Evolutionary conservation across 2,797 vertebrate genomes (phyloP).

Genomic region (Nothura maculosa): DNA sequence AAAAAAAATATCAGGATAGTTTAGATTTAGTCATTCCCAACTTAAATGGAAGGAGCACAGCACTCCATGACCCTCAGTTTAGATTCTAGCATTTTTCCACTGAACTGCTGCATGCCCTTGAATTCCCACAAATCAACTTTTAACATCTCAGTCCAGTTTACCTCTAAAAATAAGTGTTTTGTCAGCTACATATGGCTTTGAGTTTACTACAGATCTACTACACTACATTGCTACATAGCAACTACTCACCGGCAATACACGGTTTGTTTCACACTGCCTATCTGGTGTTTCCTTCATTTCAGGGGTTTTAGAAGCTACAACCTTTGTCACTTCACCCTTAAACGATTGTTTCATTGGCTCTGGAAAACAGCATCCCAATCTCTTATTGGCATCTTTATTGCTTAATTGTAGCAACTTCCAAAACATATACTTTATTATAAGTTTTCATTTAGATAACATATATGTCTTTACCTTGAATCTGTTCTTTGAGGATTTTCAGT

Average conservation of each 20-base stretch:
- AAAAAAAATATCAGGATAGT: background rate
- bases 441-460: background rate
- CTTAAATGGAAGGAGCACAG: background rate
- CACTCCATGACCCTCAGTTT: background rate
- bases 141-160: background rate
- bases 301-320: conserved; percentile 61
- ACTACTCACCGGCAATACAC: conserved; percentile 83
- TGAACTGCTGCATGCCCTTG: background rate
- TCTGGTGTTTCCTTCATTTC: conserved; percentile 77
- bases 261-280: conserved; percentile 84
- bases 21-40: background rate
- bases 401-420: background rate
- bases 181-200: background rate
- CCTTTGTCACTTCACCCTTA: conserved; percentile 40
- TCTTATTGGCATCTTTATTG: background rate
- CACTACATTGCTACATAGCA: background rate
- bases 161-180: background rate
- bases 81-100: background rate
- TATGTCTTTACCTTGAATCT: conserved; percentile 78
- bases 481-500: conserved; percentile 87
- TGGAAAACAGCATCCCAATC: background rate
- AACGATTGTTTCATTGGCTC: conserved; percentile 48
- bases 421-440: background rate
- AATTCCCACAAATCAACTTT: background rate
- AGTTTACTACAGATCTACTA: background rate